A percentile compares a stretch with the other conserved stretches of the same genome.
Conservation (phyloP, 2,113 vertebrate genomes). For the Panthera tigris region DNA sequence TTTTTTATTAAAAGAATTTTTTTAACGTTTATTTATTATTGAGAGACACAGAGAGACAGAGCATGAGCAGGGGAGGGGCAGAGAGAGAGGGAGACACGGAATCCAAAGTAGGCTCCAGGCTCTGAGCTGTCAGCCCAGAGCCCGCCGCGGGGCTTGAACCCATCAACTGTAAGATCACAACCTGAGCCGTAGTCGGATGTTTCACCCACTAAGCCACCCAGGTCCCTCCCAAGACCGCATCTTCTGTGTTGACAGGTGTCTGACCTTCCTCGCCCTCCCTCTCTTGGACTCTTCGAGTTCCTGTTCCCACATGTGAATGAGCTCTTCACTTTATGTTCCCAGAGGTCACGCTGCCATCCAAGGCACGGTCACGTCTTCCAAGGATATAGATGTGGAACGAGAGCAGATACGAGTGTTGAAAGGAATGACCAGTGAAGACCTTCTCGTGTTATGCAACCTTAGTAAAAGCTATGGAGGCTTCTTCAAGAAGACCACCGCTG, state of each 20-base stretch:
- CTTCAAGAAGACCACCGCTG: conserved; percentile 74
- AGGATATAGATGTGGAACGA: conserved; percentile 82
- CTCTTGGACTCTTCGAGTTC: accelerated
- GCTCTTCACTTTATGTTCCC: not conserved
- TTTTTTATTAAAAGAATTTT: not conserved
- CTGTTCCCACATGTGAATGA: not conserved
- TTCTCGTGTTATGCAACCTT: conserved; percentile 82
- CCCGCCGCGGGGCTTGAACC: accelerated
- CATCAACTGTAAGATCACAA: accelerated
- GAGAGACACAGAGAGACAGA: not conserved
- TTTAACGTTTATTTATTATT: not conserved
- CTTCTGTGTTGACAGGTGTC: not conserved
- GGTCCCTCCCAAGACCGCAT: accelerated
- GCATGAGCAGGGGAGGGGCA: too few species aligned
- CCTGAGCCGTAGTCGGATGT: not conserved
- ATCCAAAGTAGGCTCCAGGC: not conserved
- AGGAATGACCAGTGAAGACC: conserved; percentile 78
- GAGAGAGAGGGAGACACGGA: not conserved
- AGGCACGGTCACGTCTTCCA: not conserved
- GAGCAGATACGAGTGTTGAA: conserved; percentile 79
- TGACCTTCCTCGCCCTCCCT: not conserved
- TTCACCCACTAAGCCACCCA: not conserved
- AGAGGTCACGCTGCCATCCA: conserved; percentile 50
- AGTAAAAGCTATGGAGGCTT: conserved; percentile 78
- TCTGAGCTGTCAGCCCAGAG: not conserved